Conservation (phyloP, 1,140 invertebrate genomes). For the Papilio helenus region DNA sequence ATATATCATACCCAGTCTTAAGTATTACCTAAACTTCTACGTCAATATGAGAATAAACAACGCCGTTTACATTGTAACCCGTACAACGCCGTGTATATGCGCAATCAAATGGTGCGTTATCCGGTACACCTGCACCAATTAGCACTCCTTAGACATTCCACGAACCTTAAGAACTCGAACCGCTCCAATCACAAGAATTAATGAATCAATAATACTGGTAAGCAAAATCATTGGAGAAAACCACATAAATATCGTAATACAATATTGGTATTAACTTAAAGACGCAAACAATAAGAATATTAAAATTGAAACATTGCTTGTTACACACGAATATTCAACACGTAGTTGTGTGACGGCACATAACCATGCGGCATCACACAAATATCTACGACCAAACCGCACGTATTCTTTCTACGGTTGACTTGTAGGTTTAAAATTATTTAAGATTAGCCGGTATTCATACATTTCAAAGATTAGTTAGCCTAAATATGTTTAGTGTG, state of each 20-base stretch:
- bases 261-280: neutral
- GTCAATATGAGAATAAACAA: conserved; percentile 23
- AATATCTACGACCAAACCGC: neutral
- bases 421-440: too few species aligned
- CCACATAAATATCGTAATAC: neutral
- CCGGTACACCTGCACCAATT: neutral
- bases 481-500: neutral
- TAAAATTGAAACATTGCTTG: neutral
- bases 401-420: too few species aligned
- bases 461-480: neutral
- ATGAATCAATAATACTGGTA: conserved; percentile 9
- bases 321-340: neutral
- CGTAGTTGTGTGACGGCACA: neutral
- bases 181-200: neutral
- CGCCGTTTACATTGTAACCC: neutral
- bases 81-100: conserved; percentile 21
- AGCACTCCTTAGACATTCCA: conserved; percentile 1
- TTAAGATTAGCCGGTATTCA: neutral
- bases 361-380: neutral
- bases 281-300: neutral
- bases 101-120: neutral
- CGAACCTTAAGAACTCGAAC: conserved; percentile 28
- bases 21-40: conserved; percentile 37
- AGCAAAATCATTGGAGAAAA: neutral
- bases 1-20: conserved; percentile 37